Conservation (phyloP, 2,797 vertebrate genomes). For the Xiphorhynchus erythropygius region DNA sequence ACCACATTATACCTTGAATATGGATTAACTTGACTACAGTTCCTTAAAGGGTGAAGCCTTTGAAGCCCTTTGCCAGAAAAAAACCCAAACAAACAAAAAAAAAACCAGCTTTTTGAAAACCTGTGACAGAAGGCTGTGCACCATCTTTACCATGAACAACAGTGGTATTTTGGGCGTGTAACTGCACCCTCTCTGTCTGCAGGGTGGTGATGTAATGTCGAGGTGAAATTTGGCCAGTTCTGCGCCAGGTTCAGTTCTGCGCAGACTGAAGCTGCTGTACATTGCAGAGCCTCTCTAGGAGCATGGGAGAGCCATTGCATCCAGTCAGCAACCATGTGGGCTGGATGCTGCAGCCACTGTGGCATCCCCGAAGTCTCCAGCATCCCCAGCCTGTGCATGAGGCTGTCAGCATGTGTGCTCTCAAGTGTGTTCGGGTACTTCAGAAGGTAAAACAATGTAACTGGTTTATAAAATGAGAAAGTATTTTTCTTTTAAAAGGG, state of each 20-base stretch:
- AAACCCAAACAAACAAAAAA: background rate
- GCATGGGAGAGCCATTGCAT: background rate
- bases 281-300: background rate
- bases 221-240: background rate
- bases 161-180: background rate
- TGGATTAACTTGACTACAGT: background rate
- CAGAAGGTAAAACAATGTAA: background rate
- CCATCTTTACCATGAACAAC: fast-evolving
- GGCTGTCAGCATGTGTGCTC: fast-evolving
- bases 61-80: background rate
- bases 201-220: background rate
- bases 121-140: background rate
- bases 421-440: background rate
- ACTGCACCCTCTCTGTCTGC: background rate
- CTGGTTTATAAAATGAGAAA: background rate
- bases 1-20: fast-evolving
- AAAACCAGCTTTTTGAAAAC: background rate
- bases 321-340: fast-evolving
- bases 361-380: background rate
- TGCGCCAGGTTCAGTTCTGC: fast-evolving
- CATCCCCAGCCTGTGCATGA: fast-evolving
- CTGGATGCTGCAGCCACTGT: fast-evolving
- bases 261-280: background rate
- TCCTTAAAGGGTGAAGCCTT: background rate
- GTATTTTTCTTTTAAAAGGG: background rate